Percentiles rank a stretch among this genome's conserved stretches.
These are phyloP conservation scores for Machimus atricapillus DNA, from an alignment of 2,888 invertebrate genomes.

Conservation along the genomic window DNA sequence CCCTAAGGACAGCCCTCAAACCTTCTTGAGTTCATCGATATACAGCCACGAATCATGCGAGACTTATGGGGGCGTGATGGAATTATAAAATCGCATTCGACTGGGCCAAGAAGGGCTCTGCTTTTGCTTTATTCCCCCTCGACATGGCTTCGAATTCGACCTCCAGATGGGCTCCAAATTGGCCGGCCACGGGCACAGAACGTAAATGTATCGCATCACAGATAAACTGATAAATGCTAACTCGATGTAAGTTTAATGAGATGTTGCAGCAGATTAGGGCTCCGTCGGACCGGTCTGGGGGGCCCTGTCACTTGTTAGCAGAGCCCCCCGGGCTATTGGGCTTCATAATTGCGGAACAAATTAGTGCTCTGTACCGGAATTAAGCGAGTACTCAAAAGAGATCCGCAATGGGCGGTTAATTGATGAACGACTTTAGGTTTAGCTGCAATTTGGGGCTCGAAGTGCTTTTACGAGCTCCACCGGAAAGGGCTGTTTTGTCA, in stretches of 20 bases:
- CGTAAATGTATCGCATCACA: background rate
- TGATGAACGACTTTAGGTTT: background rate
- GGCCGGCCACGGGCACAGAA: background rate
- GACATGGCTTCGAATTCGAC: background rate
- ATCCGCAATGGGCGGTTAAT: background rate
- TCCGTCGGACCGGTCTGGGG: background rate
- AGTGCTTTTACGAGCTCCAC: background rate
- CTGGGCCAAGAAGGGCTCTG: background rate
- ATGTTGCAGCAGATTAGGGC: slow-evolving; percentile 11
- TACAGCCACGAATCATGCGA: slow-evolving; percentile 9
- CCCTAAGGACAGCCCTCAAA: background rate
- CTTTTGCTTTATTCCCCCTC: background rate
- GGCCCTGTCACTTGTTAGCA: background rate
- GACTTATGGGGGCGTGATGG: slow-evolving; percentile 36
- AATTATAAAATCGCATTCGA: slow-evolving; percentile 45
- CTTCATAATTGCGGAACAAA: slow-evolving; percentile 6
- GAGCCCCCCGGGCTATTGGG: background rate
- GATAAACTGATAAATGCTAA: background rate
- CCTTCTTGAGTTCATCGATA: background rate
- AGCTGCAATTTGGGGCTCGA: background rate
- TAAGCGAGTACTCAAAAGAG: background rate
- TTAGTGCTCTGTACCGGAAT: background rate
- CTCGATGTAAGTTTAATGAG: slow-evolving; percentile 24
- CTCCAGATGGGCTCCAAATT: background rate
- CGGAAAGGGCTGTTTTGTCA: background rate